Base-by-base conservation (phyloP, 1,140 invertebrate species). In the Propsilocerus akamusi region DNA sequence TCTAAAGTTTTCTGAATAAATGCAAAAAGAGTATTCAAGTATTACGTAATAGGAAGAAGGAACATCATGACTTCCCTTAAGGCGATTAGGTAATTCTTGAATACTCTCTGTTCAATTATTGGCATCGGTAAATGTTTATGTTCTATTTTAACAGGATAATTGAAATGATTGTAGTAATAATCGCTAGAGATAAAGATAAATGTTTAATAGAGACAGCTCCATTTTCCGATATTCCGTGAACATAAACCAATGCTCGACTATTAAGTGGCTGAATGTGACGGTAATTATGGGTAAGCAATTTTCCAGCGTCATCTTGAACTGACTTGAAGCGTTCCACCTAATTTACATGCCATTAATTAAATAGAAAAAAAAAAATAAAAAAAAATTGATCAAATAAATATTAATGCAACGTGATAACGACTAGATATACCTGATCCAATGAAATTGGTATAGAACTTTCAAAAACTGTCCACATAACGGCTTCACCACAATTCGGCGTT, bases 381-480 rank as follows among this genome's bases (percentile, higher is more conserved):
- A 54, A 34, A 32, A 25, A 26, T 30, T 22, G 12, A 47, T 52
- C 47, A 53, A 52, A 0, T 26, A 25, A 23, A 32, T 34, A 34
- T 46, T 17, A 46, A 28, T 48, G 7, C 23, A 46, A 52, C 41
- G 11, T 25, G 11, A 25, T 48, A 17, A 49, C 28, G 47, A 25
- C 12, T 30, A 47, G 5, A 50, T 46, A 34, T 54, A 78, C 76
- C 68, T 81, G 77, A 8, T 64, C 54, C 26, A 69, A 56, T 0
- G 76, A 76, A 26, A 85, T 71, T 0, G 69, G 66, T 22, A 76
- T 60, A 32, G 72, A 72, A 28, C 74, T 63, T 1, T 72, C 68
- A 49, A 85, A 71, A 3, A 88, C 68, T 5, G 79, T 80, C 84
- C 84, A 88, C 2, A 73, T 71, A 2, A 87, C 81, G 20, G 72